Evolutionary conservation across 1,140 invertebrate genomes (phyloP).

Genomic region (Caenorhabditis remanei): DNA sequence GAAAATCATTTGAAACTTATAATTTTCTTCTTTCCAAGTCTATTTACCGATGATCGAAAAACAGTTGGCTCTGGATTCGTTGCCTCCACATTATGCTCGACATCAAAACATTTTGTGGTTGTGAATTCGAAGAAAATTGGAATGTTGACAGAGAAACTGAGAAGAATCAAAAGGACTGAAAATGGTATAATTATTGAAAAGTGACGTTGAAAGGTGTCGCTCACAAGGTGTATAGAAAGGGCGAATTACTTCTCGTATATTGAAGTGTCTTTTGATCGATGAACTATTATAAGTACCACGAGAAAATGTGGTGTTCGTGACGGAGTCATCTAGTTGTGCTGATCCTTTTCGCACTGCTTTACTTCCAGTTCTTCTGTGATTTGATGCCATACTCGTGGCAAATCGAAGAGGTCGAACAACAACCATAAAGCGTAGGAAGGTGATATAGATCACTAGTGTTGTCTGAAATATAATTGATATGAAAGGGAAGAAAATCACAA

Average conservation of each 20-base stretch:
- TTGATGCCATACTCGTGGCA: conserved; percentile 49
- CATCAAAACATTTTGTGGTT: conserved; percentile 58
- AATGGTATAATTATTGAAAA: conserved; percentile 10
- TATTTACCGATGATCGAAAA: conserved; percentile 56
- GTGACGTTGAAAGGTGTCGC: background rate
- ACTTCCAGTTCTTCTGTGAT: conserved; percentile 53
- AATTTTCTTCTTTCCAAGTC: background rate
- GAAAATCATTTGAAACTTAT: conserved; percentile 24
- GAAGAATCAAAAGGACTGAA: conserved; percentile 56
- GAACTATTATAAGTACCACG: conserved; percentile 31
- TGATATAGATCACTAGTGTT: conserved; percentile 65
- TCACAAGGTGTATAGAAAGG: conserved; percentile 41
- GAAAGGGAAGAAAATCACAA: background rate
- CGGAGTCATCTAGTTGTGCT: conserved; percentile 3
- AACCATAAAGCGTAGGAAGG: conserved; percentile 64
- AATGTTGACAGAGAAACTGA: conserved; percentile 63
- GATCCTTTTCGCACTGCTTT: conserved; percentile 25
- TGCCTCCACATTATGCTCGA: conserved; percentile 54
- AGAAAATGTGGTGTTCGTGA: conserved; percentile 14
- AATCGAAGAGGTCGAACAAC: conserved; percentile 64
- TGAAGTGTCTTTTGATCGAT: conserved; percentile 45
- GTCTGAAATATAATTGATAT: conserved; percentile 60
- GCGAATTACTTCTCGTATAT: conserved; percentile 14
- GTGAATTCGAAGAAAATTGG: conserved; percentile 65
- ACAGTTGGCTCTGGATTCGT: conserved; percentile 59